Percentiles rank a stretch among this genome's conserved stretches.
phyloP scores from a whole-genome alignment of 1,140 invertebrate genomes.

The Reticulitermes speratus region DNA sequence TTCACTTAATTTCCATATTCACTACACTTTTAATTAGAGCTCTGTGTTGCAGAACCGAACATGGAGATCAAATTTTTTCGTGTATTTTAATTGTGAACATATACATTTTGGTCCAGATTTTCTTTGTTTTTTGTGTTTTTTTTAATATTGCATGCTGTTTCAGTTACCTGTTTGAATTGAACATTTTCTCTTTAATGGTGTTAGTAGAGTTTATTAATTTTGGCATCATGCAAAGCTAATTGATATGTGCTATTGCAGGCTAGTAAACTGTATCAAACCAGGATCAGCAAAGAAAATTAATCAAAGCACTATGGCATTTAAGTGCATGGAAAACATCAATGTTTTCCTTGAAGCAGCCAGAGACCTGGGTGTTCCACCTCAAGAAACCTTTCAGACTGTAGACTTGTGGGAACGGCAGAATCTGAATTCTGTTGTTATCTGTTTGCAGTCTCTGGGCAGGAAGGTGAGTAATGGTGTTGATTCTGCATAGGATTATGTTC shows the following conservation, averaged over 20 bases:
- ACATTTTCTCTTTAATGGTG: too few relatives aligned
- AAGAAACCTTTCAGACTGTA: conserved; percentile 95
- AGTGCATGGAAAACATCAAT: conserved; percentile 99
- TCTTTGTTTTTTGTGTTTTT: too few relatives aligned
- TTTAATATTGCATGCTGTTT: too few relatives aligned
- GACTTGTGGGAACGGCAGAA: conserved; percentile 96
- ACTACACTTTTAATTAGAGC: too few relatives aligned
- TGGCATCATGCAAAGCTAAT: not conserved
- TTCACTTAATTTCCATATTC: too few relatives aligned
- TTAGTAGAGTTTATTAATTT: too few relatives aligned
- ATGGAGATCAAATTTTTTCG: too few relatives aligned
- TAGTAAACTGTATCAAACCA: conserved; percentile 76
- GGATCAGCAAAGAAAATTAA: conserved; percentile 86
- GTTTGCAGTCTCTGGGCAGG: conserved; percentile 89
- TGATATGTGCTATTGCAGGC: conserved; percentile 52
- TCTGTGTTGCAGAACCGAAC: too few relatives aligned
- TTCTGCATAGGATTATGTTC: not conserved
- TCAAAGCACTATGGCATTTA: conserved; percentile 87
- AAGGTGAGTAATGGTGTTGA: conserved; percentile 65
- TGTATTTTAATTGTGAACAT: too few relatives aligned
- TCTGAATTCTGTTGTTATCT: conserved; percentile 92
- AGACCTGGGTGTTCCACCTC: conserved; percentile 86
- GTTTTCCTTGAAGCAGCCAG: conserved; percentile 84
- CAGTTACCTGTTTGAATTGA: too few relatives aligned
- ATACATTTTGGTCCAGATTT: too few relatives aligned